Evolutionary conservation across 2,113 vertebrate genomes (phyloP).

Genomic region (Podarcis cretensis): DNA sequence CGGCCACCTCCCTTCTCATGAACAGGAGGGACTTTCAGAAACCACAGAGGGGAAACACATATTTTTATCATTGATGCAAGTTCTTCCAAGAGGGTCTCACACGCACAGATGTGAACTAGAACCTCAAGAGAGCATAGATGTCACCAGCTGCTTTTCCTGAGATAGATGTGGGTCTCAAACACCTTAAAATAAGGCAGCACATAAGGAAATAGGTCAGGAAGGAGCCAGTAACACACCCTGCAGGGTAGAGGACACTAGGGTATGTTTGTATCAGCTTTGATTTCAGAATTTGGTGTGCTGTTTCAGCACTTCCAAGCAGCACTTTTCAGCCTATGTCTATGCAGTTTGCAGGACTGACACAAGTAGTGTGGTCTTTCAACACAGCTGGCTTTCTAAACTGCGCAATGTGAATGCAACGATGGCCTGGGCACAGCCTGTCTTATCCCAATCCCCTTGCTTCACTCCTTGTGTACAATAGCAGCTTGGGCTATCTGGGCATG

Average conservation of each 20-base stretch:
- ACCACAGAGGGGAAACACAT: neutral
- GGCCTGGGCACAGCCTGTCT: neutral
- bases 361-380: neutral
- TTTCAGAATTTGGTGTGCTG: neutral
- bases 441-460: neutral
- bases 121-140: neutral
- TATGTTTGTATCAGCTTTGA: neutral
- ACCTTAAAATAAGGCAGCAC: neutral
- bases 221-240: neutral
- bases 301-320: neutral
- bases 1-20: neutral
- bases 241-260: neutral
- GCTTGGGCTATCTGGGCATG: neutral
- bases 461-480: neutral
- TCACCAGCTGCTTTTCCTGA: neutral
- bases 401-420: neutral
- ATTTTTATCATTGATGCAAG: neutral
- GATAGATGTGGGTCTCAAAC: neutral
- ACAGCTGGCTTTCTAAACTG: neutral
- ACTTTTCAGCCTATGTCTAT: neutral
- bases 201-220: slow-evolving; percentile 1
- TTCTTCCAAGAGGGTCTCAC: neutral
- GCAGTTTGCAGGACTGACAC: neutral
- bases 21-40: neutral
- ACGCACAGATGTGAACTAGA: neutral